Evolutionary conservation across 2,113 vertebrate species (phyloP), one percentile per base, ranked within the genome.

Genomic region (Cyphomyrus discorhynchus): DNA sequence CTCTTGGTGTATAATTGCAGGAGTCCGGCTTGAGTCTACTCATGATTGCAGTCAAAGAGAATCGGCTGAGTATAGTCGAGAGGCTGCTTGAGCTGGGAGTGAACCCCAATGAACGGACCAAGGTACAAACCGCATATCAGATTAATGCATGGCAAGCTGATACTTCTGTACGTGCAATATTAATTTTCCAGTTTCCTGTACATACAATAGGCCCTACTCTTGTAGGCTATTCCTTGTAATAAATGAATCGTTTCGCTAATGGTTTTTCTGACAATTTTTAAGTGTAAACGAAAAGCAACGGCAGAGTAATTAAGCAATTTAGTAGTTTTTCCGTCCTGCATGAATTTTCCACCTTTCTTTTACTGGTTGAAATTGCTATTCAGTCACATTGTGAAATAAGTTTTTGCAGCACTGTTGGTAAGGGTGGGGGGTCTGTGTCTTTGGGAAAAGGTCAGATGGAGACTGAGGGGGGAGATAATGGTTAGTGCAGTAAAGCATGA

Each of bases 41-140:
- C 83, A 93, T 95, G 93, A 90, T 95, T 3, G 94, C 93, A 0
- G 93, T 93, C 47, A 92, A 87, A 45, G 94, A 95, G 74, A 94
- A 92, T 89, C 91, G 93, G 39, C 47, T 93, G 53, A 85, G 92
- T 46, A 82, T 93, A 50, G 91, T 94, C 49, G 93, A 94, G 31
- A 91, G 91, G 35, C 90, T 95, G 24, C 90, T 95, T 80, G 94
- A 95, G 19, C 90, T 95, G 90, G 93, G 93, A 45, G 91, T 92
- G 15, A 94, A 87, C 88, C 91, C 92, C 2, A 90, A 35, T 62
- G 94, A 94, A 19, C 93, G 90, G 74, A 91, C 92, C 39, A 92
- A 92, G 91, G 94, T 93, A 90, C 92, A 90, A 82, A 53, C 3
- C 10, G 49, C 8, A 10, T 4, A 24, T 21, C n/a, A 62, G 5